A percentile compares a stretch with the other conserved stretches of the same genome.
phyloP scores from a whole-genome alignment of 2,888 invertebrate genomes.

The Melikaiella ostensackeni region DNA sequence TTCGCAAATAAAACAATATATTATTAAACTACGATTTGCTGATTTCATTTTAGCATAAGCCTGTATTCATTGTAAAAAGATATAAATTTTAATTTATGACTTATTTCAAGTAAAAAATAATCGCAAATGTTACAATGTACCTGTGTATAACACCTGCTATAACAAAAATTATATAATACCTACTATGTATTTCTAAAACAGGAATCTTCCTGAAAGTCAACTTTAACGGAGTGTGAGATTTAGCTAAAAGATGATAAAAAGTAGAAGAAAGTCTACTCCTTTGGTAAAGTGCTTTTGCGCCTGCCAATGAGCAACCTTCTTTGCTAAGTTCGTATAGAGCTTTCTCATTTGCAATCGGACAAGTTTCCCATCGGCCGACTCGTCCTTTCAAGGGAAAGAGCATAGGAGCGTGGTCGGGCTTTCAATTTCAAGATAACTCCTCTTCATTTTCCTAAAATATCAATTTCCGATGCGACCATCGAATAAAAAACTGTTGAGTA shows the following conservation, averaged over 20 bases:
- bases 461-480: slow-evolving; percentile 47
- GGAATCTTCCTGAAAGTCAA: background rate
- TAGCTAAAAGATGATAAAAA: slow-evolving; percentile 16
- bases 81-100: background rate
- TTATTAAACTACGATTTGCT: no score
- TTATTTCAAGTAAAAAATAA: background rate
- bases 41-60: no score
- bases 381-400: slow-evolving; percentile 29
- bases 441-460: slow-evolving; percentile 49
- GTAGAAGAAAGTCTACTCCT: background rate
- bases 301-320: background rate
- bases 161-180: no score
- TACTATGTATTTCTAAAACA: background rate
- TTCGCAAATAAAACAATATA: no score
- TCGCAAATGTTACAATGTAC: no score
- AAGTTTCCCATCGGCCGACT: slow-evolving; percentile 46
- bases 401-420: slow-evolving; percentile 41
- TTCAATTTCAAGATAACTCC: slow-evolving; percentile 54
- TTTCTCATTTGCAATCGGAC: slow-evolving; percentile 40
- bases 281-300: slow-evolving; percentile 23
- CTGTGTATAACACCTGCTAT: no score
- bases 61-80: no score
- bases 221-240: background rate
- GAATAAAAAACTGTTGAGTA: background rate
- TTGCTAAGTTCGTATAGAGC: slow-evolving; percentile 4